These are phyloP conservation scores for Pelmatolapia mariae DNA, from an alignment of 2,113 vertebrate genomes.

Conservation along the genomic window DNA sequence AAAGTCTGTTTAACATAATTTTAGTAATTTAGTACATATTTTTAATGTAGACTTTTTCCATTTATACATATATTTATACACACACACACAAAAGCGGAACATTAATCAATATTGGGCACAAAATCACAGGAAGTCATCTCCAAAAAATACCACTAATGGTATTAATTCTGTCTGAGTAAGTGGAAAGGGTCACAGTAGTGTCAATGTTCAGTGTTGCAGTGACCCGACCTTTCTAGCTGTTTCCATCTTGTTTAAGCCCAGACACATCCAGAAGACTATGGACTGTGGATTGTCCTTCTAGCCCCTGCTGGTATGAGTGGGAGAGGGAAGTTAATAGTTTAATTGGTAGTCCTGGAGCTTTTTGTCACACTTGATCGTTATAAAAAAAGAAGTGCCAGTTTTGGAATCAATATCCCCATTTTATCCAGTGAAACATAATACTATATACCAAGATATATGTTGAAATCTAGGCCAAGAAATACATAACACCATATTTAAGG, in stretches of 20 bases:
- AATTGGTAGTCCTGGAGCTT: not conserved
- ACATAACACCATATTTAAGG: not conserved
- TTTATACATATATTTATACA: not conserved
- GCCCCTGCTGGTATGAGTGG: not conserved
- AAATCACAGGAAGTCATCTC: conserved; percentile 48
- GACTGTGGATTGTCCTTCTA: not conserved
- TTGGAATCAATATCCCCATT: not conserved
- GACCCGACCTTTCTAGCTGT: conserved; percentile 56
- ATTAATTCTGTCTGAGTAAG: conserved; percentile 53
- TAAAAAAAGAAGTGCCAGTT: not conserved
- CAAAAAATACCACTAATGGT: conserved; percentile 59
- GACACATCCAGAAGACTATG: not conserved
- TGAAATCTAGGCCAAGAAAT: not conserved
- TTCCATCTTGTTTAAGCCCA: conserved; percentile 42
- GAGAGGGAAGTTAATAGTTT: conserved; percentile 8
- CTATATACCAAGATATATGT: not conserved
- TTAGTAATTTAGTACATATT: not conserved
- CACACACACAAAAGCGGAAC: not conserved
- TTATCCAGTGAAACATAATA: not conserved
- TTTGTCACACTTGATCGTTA: not conserved
- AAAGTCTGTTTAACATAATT: not conserved
- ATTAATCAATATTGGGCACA: conserved; percentile 47
- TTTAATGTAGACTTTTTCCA: not conserved
- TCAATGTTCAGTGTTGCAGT: conserved; percentile 12
- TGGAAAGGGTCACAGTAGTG: conserved; percentile 45